A percentile compares a stretch with the other conserved stretches of the same genome.
phyloP scores from a whole-genome alignment of 1,140 invertebrate genomes.

The Lasioglossum baleicum region DNA sequence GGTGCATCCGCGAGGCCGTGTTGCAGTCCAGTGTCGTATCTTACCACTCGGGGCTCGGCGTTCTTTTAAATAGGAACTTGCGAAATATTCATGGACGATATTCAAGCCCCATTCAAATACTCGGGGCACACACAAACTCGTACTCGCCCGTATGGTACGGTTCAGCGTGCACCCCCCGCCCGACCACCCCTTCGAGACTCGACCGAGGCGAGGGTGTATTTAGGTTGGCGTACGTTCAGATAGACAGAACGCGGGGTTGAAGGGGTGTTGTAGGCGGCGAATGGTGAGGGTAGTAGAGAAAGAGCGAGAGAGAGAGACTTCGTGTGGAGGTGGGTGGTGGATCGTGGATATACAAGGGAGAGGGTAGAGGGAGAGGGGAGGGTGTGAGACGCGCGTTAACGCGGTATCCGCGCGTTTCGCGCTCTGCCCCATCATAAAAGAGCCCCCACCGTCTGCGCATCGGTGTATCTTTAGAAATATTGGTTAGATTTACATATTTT shows the following conservation, averaged over 20 bases:
- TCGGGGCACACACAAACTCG: constrained; percentile 3
- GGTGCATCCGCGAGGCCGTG: constrained; percentile 20
- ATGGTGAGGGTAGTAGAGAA: too few relatives aligned
- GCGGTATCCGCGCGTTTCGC: constrained; percentile 68
- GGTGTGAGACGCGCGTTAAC: constrained; percentile 45
- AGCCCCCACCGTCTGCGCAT: constrained; percentile 57
- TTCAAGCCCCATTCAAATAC: constrained; percentile 70
- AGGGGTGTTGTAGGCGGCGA: too few relatives aligned
- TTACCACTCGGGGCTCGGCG: constrained; percentile 46
- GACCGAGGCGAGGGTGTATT: constrained; percentile 47
- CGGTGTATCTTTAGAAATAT: constrained; percentile 77
- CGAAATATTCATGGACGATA: constrained; percentile 75
- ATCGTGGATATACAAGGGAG: too few relatives aligned
- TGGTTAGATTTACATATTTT: constrained; percentile 80
- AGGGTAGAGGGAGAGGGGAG: not conserved
- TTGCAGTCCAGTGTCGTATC: constrained; percentile 58
- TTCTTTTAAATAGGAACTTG: constrained; percentile 69
- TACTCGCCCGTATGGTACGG: not conserved
- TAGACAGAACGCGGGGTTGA: not conserved
- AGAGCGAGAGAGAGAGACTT: not conserved
- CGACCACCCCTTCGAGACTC: constrained; percentile 8
- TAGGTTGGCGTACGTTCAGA: constrained; percentile 52
- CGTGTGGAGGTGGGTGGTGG: not conserved
- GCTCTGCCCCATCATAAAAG: constrained; percentile 73
- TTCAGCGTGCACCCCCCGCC: not conserved